Evolutionary conservation across 2,888 invertebrate species (phyloP), one percentile per base, ranked within the genome.

Genomic region (Candidula unifasciata): DNA sequence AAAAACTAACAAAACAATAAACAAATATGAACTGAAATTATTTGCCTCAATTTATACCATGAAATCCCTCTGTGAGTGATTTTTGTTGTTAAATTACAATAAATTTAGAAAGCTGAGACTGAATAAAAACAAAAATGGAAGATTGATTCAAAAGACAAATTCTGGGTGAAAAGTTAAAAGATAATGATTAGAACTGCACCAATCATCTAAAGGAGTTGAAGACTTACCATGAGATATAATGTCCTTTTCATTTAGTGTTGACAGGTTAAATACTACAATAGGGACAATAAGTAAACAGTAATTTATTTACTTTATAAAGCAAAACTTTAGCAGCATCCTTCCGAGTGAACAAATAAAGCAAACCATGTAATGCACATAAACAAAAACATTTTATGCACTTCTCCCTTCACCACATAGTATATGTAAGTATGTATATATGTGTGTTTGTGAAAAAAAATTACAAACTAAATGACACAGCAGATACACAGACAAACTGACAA

Each of bases 181-280:
- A 54, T 74, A 74, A 54, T 74, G 30, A 30, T 27, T 54, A 27
- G 37, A 27, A 16, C 8, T 3, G 54, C 16, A 21, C 13, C 18
- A 30, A 18, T 27, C 54, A 6, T 54, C 54, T 74, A n/a, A 74
- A 33, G 54, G 44, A 16, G 74, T 44, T 74, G 30, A 74, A n/a
- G 44, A 74, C 74, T 74, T 74, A 74, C 74, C 74, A 27, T 54
- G 27, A 18, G 74, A 74, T 54, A 74, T 3, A 27, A 74, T 54
- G 21, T 74, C 74, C 74, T 54, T 54, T 76, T 78, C 66, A 60
- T 60, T 30, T 68, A 33, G 16, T 13, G 80, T 33, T 80, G 73
- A 44, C 27, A 80, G 71, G 52, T 80, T 80, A 71, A 80, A 80
- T 60, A 80, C 80, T 80, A 80, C 30, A 80, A 71, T n/a, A 57